A percentile compares a stretch with the other conserved stretches of the same genome.
These are phyloP conservation scores for Drosophila peninsularis DNA, from an alignment of 2,888 invertebrate genomes.

Conservation along the genomic window DNA sequence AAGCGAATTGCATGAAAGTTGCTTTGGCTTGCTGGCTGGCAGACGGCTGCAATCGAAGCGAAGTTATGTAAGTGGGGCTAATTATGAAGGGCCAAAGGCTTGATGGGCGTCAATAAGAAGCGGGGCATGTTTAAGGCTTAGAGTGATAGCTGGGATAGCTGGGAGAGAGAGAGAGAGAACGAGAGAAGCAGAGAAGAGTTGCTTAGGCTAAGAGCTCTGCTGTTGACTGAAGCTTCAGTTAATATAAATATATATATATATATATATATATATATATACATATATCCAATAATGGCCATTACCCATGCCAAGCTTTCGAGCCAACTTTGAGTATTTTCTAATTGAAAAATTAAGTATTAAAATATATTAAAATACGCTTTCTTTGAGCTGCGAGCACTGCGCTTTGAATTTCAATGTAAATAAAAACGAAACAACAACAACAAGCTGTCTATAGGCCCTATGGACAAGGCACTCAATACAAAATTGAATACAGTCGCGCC, in stretches of 20 bases:
- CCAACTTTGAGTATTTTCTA: background rate
- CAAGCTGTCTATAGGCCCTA: background rate
- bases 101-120: too few relatives aligned
- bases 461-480: slow-evolving; percentile 45
- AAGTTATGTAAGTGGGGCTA: background rate
- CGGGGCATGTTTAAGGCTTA: too few relatives aligned
- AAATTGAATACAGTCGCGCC: slow-evolving; percentile 58
- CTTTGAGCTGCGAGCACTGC: slow-evolving; percentile 16
- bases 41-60: background rate
- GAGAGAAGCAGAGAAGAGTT: too few relatives aligned
- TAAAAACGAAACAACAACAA: background rate
- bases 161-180: background rate
- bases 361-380: slow-evolving; percentile 29
- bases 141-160: too few relatives aligned
- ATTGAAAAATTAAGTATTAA: slow-evolving; percentile 10
- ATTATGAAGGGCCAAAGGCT: too few relatives aligned
- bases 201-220: too few relatives aligned
- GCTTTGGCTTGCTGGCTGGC: background rate
- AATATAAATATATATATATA: too few relatives aligned
- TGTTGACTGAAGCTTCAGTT: too few relatives aligned
- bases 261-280: too few relatives aligned
- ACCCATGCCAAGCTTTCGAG: background rate
- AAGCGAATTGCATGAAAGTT: background rate
- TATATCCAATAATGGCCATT: background rate
- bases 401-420: slow-evolving; percentile 31